phyloP scores from a whole-genome alignment of 1,140 invertebrate genomes.

The Sycophaga agraensis region DNA sequence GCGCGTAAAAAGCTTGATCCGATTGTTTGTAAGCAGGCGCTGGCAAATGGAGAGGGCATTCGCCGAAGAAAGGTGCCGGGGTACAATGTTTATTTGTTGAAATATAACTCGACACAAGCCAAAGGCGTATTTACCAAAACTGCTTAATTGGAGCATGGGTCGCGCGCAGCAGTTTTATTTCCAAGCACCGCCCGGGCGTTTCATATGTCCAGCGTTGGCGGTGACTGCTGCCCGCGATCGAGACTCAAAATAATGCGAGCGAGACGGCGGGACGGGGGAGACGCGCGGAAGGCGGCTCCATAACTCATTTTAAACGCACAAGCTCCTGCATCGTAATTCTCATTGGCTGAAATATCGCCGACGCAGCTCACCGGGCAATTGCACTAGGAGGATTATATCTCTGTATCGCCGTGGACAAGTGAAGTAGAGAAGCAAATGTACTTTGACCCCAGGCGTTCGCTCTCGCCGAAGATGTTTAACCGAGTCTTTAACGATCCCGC shows the following conservation, averaged over 20 bases:
- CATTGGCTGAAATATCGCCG: slow-evolving; percentile 21
- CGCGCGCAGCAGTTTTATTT: slow-evolving; percentile 24
- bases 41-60: slow-evolving; percentile 11
- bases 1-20: too few species aligned
- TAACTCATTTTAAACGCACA: slow-evolving; percentile 15
- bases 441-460: not conserved
- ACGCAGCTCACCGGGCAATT: slow-evolving; percentile 3
- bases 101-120: slow-evolving; percentile 17
- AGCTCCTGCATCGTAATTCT: slow-evolving; percentile 21
- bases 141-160: slow-evolving; percentile 27
- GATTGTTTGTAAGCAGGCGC: not conserved
- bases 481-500: too few species aligned
- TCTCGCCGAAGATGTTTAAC: too few species aligned
- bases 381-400: slow-evolving; percentile 20
- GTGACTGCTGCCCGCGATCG: not conserved
- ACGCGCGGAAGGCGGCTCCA: not conserved
- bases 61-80: slow-evolving; percentile 11
- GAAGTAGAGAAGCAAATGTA: slow-evolving; percentile 5
- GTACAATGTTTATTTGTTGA: slow-evolving; percentile 26
- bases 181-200: slow-evolving; percentile 11
- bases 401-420: slow-evolving; percentile 1
- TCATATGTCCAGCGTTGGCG: not conserved
- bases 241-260: slow-evolving; percentile 13
- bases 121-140: slow-evolving; percentile 23
- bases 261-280: not conserved